phyloP scores from a whole-genome alignment of 1,140 invertebrate genomes.

The Platorchestia sp. region DNA sequence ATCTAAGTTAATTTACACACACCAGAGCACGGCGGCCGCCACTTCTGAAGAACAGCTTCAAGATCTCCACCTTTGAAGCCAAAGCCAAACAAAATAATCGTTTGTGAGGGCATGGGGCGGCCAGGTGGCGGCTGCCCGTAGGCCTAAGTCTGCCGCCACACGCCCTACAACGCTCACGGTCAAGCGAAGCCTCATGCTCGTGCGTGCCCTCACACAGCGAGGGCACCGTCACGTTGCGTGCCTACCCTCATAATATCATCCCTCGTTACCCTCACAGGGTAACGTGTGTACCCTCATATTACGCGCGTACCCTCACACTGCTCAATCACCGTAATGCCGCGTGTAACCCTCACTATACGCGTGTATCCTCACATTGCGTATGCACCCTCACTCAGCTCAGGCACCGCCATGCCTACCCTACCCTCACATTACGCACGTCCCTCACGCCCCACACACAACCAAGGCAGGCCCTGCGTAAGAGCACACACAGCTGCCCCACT shows the following conservation, averaged over 20 bases:
- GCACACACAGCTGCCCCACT: no score
- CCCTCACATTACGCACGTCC: background rate
- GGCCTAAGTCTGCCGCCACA: background rate
- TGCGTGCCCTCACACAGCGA: background rate
- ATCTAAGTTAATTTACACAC: background rate
- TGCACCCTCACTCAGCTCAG: background rate
- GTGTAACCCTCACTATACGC: background rate
- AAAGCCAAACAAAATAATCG: constrained; percentile 36
- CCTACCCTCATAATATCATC: background rate
- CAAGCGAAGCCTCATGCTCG: no score
- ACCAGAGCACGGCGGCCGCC: background rate
- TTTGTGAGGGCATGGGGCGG: constrained; percentile 30
- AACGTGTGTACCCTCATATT: background rate
- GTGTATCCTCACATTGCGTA: background rate
- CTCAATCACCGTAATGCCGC: background rate
- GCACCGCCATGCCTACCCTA: no score
- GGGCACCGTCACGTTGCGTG: no score
- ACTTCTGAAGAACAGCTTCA: background rate
- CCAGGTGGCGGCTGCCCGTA: background rate
- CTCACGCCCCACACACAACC: background rate
- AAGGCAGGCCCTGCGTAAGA: background rate
- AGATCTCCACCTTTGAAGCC: background rate
- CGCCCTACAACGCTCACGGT: background rate
- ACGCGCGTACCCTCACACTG: background rate
- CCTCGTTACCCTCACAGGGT: background rate